Percentiles rank a stretch among this genome's conserved stretches.
phyloP scores from a whole-genome alignment of 2,113 vertebrate genomes.

The Genyomyrus donnyi region DNA sequence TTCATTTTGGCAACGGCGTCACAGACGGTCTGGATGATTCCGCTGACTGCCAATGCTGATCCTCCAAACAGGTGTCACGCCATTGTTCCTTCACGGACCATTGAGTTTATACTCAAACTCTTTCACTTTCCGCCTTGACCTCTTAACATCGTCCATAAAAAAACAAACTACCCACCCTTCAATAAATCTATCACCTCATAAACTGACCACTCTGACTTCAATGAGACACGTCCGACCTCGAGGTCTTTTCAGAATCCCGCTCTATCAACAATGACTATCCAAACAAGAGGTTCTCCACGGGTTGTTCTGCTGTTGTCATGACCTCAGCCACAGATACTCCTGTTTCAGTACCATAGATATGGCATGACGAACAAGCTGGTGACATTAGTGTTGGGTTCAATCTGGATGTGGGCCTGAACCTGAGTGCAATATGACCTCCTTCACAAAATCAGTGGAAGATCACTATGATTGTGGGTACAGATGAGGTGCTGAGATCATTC shows the following conservation, averaged over 20 bases:
- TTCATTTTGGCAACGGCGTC: neutral
- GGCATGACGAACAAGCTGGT: neutral
- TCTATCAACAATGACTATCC: neutral
- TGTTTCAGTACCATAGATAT: neutral
- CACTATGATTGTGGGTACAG: neutral
- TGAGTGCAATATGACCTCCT: neutral
- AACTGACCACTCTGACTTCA: conserved; percentile 55
- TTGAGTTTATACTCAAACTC: conserved; percentile 71
- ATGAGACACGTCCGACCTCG: conserved; percentile 40
- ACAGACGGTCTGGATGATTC: neutral
- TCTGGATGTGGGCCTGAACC: neutral
- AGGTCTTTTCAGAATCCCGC: conserved; percentile 1
- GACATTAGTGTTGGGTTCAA: neutral
- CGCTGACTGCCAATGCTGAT: neutral
- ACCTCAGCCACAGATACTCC: neutral
- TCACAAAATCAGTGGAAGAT: neutral
- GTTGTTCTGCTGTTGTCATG: neutral
- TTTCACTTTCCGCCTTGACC: conserved; percentile 61
- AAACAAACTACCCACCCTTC: conserved; percentile 58
- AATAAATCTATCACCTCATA: conserved; percentile 69
- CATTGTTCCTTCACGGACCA: conserved; percentile 62
- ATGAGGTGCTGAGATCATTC: neutral
- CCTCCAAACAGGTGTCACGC: conserved; percentile 42
- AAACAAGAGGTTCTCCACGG: neutral
- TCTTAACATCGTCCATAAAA: conserved; percentile 55